Evolutionary conservation across 1,140 invertebrate genomes (phyloP).

Genomic region (Meloidogyne floridensis): DNA sequence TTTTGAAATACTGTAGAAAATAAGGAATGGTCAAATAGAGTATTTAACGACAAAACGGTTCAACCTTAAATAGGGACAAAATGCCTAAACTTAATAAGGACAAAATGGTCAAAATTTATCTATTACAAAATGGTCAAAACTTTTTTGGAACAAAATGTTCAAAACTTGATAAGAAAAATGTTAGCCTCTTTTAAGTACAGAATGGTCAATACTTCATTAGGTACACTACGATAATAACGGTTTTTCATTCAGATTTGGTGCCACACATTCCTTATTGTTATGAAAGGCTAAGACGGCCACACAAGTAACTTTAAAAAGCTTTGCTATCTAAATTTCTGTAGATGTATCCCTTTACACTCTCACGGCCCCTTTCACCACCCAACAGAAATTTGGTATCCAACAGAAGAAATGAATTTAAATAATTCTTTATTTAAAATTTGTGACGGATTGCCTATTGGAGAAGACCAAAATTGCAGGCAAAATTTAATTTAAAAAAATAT

Average conservation of each 20-base stretch:
- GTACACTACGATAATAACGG: neutral
- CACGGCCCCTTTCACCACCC: slow-evolving; percentile 56
- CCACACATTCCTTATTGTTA: slow-evolving; percentile 55
- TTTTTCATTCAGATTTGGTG: slow-evolving; percentile 37
- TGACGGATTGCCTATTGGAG: slow-evolving; percentile 44
- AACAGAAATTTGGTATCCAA: slow-evolving; percentile 56
- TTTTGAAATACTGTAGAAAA: too few relatives aligned
- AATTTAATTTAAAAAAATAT: slow-evolving; percentile 25
- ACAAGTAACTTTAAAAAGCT: neutral
- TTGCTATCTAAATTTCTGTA: neutral
- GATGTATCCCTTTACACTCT: slow-evolving; percentile 39
- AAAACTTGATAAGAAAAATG: neutral
- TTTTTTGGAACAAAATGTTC: too few relatives aligned
- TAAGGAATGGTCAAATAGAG: too few relatives aligned
- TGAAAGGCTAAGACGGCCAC: slow-evolving; percentile 33
- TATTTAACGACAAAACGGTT: too few relatives aligned
- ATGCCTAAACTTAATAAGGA: neutral
- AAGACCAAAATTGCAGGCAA: slow-evolving; percentile 46
- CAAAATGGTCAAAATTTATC: neutral
- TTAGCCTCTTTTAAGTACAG: neutral
- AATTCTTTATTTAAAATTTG: slow-evolving; percentile 42
- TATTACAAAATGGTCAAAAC: too few relatives aligned
- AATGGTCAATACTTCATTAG: neutral
- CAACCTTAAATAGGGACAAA: too few relatives aligned
- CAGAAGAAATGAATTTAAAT: slow-evolving; percentile 25